These are phyloP conservation scores for Hyposoter dolosus DNA, from an alignment of 2,888 invertebrate species.

Conservation along the genomic window DNA sequence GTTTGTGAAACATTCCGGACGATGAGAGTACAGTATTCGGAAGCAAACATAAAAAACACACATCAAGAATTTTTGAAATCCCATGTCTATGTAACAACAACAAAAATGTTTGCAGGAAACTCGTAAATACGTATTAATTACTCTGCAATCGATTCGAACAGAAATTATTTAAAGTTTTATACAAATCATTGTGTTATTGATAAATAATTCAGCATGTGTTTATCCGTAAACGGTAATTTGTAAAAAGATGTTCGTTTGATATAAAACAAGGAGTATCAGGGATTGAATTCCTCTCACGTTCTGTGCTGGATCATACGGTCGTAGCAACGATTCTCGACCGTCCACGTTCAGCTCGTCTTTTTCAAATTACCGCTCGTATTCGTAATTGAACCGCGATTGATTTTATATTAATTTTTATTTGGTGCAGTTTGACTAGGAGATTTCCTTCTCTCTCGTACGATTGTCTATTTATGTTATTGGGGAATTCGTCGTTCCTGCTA, in stretches of 20 bases:
- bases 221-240: not conserved
- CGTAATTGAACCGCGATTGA: conserved; percentile 58
- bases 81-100: not conserved
- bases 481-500: conserved; percentile 15
- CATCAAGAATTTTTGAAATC: conserved; percentile 21
- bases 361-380: conserved; percentile 55
- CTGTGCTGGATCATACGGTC: not conserved
- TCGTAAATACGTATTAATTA: not conserved
- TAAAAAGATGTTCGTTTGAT: not conserved
- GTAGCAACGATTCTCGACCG: conserved; percentile 4
- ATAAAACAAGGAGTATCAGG: not conserved
- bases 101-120: not conserved
- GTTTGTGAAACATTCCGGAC: conserved; percentile 46
- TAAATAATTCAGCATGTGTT: not conserved
- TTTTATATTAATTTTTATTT: conserved; percentile 27
- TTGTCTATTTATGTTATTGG: conserved; percentile 32
- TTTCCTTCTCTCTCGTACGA: conserved; percentile 19
- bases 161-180: not conserved
- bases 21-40: conserved; percentile 2
- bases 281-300: conserved; percentile 22
- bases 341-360: not conserved
- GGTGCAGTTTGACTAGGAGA: conserved; percentile 16
- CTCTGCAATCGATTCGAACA: not conserved
- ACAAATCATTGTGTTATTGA: not conserved
- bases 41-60: conserved; percentile 34